These are phyloP conservation scores for Sebastes alutus DNA, from an alignment of 2,797 vertebrate species.

Conservation along the genomic window DNA sequence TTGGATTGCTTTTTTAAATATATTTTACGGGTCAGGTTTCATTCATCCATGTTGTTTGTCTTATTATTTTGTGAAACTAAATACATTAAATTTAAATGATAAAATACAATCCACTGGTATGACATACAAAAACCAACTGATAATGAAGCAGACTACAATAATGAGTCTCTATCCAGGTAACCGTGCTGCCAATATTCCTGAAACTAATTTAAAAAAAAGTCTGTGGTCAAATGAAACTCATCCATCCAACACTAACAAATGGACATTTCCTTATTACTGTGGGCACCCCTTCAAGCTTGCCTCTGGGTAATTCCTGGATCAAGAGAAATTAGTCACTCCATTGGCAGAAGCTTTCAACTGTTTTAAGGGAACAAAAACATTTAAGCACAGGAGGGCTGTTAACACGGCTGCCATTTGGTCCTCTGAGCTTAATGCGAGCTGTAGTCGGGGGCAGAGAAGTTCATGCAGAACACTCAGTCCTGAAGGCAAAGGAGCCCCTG, in stretches of 20 bases:
- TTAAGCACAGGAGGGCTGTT: not conserved
- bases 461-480: not conserved
- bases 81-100: not conserved
- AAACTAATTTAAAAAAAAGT: not conserved
- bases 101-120: not conserved
- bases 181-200: not conserved
- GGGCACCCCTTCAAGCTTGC: not conserved
- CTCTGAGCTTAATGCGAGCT: conserved; percentile 4
- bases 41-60: not conserved
- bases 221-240: not conserved
- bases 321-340: not conserved
- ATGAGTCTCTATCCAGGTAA: not conserved
- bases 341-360: not conserved
- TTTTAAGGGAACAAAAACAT: not conserved
- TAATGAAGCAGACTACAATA: not conserved
- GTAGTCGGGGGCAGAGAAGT: not conserved
- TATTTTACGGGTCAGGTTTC: not conserved
- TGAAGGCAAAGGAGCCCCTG: not conserved
- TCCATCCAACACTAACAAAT: not conserved
- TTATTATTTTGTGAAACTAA: not conserved
- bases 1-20: not conserved
- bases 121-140: not conserved
- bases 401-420: not conserved
- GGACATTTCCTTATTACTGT: not conserved
- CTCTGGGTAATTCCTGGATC: conserved; percentile 1